Conservation (phyloP, 2,888 invertebrate genomes). For the Cephus spinipes region DNA sequence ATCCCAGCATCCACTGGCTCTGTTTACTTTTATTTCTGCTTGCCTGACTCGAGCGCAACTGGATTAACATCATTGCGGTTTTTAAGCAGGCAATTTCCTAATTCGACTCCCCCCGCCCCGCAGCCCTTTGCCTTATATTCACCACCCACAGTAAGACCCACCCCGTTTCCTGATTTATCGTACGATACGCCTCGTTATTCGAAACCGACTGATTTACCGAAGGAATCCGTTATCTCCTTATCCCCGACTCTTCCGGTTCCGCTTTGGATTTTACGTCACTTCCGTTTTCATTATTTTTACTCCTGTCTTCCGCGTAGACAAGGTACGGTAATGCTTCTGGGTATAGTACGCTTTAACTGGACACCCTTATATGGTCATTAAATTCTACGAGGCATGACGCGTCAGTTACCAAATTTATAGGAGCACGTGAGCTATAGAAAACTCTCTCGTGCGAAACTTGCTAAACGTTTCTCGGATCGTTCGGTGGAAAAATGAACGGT, state of each 20-base stretch:
- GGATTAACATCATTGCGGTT: slow-evolving; percentile 65
- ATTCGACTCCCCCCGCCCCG: slow-evolving; percentile 50
- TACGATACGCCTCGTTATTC: slow-evolving; percentile 8
- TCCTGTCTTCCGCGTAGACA: background rate
- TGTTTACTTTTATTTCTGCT: slow-evolving; percentile 40
- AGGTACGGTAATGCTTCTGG: background rate
- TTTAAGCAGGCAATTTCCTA: slow-evolving; percentile 66
- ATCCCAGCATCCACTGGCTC: slow-evolving; percentile 23
- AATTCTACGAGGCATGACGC: background rate
- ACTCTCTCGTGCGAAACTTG: background rate
- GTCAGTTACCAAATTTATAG: background rate
- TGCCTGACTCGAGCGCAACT: slow-evolving; percentile 31
- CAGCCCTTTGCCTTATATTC: slow-evolving; percentile 38
- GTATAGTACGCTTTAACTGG: background rate
- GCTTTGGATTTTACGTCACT: background rate
- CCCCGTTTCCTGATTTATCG: slow-evolving; percentile 51
- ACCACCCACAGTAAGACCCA: slow-evolving; percentile 31
- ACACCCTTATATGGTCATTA: background rate
- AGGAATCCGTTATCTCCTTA: background rate
- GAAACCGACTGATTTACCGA: background rate
- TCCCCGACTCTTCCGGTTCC: background rate
- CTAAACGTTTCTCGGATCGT: background rate
- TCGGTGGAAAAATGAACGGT: background rate
- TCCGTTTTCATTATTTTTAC: background rate
- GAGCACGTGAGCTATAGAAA: background rate